Conservation (phyloP, 2,888 invertebrate species). For the Tenthredo notha region DNA sequence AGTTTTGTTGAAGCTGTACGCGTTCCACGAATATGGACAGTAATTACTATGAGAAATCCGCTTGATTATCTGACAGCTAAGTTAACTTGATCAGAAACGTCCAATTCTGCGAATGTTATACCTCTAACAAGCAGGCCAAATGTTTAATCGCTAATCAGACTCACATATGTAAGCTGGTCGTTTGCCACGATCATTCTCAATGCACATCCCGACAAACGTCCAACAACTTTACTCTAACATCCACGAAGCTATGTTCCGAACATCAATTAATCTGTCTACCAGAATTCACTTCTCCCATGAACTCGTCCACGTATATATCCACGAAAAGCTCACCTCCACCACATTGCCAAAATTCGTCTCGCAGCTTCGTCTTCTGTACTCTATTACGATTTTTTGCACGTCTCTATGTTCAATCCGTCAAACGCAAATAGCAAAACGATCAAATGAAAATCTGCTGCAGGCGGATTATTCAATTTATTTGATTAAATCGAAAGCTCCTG, state of each 20-base stretch:
- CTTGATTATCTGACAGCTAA: neutral
- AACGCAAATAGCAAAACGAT: neutral
- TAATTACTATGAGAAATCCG: neutral
- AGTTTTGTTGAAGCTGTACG: neutral
- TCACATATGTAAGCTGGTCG: constrained; percentile 65
- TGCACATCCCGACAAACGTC: constrained; percentile 19
- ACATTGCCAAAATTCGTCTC: neutral
- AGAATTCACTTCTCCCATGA: neutral
- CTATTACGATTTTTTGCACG: neutral
- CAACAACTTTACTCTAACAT: constrained; percentile 29
- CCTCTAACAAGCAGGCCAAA: constrained; percentile 71
- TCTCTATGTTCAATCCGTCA: neutral
- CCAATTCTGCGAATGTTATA: constrained; percentile 76
- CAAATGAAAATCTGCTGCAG: neutral
- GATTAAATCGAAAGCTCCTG: constrained; percentile 17
- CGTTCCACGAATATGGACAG: neutral
- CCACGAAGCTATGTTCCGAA: neutral
- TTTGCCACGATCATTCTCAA: neutral
- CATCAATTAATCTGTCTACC: constrained; percentile 35
- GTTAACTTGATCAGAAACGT: constrained; percentile 65
- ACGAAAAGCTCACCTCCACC: neutral
- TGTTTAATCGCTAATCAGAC: constrained; percentile 74
- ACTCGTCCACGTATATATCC: neutral
- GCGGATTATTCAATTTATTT: neutral
- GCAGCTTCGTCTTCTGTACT: neutral